A percentile compares a stretch with the other conserved stretches of the same genome.
phyloP scores from a whole-genome alignment of 2,797 vertebrate genomes.

The Acrocephalus scirpaceus region DNA sequence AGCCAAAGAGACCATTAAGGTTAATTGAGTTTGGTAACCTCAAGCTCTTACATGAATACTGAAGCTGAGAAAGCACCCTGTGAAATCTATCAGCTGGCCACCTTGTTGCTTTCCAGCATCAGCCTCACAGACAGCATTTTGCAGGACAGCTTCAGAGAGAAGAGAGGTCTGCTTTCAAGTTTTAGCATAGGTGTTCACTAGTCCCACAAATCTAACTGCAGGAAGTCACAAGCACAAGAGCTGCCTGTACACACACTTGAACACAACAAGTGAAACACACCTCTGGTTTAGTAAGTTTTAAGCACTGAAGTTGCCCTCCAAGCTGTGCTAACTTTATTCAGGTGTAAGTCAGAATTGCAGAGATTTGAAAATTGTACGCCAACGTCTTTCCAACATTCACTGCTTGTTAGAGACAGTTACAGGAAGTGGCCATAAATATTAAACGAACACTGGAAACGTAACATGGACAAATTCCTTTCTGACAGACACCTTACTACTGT shows the following conservation, averaged over 20 bases:
- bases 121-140: background rate
- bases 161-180: background rate
- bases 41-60: background rate
- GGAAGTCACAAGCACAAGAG: background rate
- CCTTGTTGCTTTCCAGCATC: background rate
- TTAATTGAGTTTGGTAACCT: slow-evolving; percentile 12
- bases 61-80: background rate
- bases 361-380: background rate
- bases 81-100: background rate
- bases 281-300: background rate
- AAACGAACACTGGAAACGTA: background rate
- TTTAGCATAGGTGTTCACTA: background rate
- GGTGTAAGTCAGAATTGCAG: background rate
- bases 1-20: background rate
- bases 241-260: background rate
- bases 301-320: background rate
- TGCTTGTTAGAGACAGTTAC: background rate
- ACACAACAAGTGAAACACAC: background rate
- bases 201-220: background rate
- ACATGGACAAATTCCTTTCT: background rate
- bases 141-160: background rate
- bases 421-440: background rate
- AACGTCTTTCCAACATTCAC: background rate
- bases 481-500: background rate
- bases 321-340: background rate